phyloP scores from a whole-genome alignment of 2,797 vertebrate genomes.

The Leptatherina wallacei region DNA sequence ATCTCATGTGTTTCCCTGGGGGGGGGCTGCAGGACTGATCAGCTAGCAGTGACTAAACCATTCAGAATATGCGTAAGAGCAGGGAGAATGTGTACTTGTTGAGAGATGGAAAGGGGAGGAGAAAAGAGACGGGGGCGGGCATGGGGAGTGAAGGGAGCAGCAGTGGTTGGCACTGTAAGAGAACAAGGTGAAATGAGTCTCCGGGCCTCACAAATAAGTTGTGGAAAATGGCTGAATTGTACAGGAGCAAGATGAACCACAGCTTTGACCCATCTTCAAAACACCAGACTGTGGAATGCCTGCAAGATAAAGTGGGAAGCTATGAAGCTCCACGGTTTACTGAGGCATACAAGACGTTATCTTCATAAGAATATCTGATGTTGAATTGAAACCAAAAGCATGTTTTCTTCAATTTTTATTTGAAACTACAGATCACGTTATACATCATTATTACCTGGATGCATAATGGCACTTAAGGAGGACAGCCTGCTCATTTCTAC shows the following conservation, averaged over 20 bases:
- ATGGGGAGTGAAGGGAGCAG: slow-evolving; percentile 37
- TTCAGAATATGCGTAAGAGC: slow-evolving; percentile 79
- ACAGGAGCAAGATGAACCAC: slow-evolving; percentile 27
- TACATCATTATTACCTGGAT: background rate
- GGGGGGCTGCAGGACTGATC: slow-evolving; percentile 78
- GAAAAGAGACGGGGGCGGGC: slow-evolving; percentile 47
- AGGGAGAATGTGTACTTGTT: slow-evolving; percentile 73
- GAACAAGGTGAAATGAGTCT: slow-evolving; percentile 65
- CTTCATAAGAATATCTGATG: slow-evolving; percentile 15
- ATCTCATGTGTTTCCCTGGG: slow-evolving; percentile 72
- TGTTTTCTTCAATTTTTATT: slow-evolving; percentile 21
- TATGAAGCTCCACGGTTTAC: slow-evolving; percentile 31
- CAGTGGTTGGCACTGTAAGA: slow-evolving; percentile 64
- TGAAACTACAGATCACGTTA: background rate
- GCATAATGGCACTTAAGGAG: background rate
- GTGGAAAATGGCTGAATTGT: slow-evolving; percentile 57
- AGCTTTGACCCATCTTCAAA: slow-evolving; percentile 39
- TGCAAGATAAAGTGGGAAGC: slow-evolving; percentile 41
- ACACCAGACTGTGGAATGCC: slow-evolving; percentile 49
- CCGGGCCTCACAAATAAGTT: slow-evolving; percentile 53
- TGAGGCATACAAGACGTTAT: slow-evolving; percentile 25
- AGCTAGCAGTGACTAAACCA: slow-evolving; percentile 82
- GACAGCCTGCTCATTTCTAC: background rate
- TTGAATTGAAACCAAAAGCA: slow-evolving; percentile 33
- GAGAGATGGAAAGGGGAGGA: slow-evolving; percentile 74